phyloP scores from a whole-genome alignment of 2,888 invertebrate species.

The Hecatera dysodea region DNA sequence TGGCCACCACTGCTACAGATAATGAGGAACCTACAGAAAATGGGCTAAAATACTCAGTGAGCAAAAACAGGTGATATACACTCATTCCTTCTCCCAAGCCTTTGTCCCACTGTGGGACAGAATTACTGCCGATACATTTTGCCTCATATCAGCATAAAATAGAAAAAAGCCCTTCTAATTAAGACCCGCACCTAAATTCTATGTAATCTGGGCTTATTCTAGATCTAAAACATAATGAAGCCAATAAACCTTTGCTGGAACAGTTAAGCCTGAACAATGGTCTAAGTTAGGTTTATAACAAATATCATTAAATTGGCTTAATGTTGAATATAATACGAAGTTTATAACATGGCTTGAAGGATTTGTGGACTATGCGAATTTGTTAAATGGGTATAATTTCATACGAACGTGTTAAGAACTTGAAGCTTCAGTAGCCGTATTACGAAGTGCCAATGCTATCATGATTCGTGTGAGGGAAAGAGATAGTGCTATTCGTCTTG shows the following conservation, averaged over 20 bases:
- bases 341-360: slow-evolving; percentile 23
- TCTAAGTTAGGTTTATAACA: slow-evolving; percentile 43
- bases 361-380: slow-evolving; percentile 8
- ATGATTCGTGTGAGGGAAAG: too few species aligned
- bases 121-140: not conserved
- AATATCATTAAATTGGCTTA: slow-evolving; percentile 46
- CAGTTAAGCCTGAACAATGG: slow-evolving; percentile 50
- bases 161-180: slow-evolving; percentile 45
- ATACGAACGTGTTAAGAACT: not conserved
- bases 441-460: too few species aligned
- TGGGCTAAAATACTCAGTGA: not conserved
- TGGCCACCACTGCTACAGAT: too few species aligned
- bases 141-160: slow-evolving; percentile 20
- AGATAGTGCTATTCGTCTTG: too few species aligned
- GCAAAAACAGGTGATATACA: not conserved
- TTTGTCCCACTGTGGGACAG: not conserved
- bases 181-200: slow-evolving; percentile 27
- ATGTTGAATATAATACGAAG: slow-evolving; percentile 46
- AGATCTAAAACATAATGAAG: slow-evolving; percentile 45
- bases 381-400: slow-evolving; percentile 2
- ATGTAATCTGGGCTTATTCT: slow-evolving; percentile 49
- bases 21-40: too few species aligned
- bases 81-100: not conserved
- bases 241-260: slow-evolving; percentile 39
- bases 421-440: too few species aligned